Evolutionary conservation across 2,888 invertebrate species (phyloP).

Genomic region (Amitus sp.): DNA sequence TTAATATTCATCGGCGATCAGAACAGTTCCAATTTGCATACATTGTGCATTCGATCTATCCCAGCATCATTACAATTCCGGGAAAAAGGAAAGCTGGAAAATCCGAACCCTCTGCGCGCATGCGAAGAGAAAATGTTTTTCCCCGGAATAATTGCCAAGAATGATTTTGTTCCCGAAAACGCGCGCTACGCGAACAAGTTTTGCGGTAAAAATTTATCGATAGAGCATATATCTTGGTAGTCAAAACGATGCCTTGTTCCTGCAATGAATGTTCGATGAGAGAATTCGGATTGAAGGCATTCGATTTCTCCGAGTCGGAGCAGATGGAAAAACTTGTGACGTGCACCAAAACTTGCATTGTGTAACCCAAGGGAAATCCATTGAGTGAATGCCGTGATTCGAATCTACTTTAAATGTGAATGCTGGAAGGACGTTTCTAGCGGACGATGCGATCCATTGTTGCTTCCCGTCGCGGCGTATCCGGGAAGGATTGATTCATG

Average conservation of each 20-base stretch:
- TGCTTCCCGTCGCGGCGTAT: slow-evolving; percentile 21
- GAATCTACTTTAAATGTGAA: slow-evolving; percentile 23
- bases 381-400: slow-evolving; percentile 15
- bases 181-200: no score
- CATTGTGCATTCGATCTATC: not conserved
- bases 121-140: no score
- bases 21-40: slow-evolving; percentile 1
- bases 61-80: not conserved
- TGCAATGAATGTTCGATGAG: not conserved
- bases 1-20: slow-evolving; percentile 1
- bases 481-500: slow-evolving; percentile 9
- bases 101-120: not conserved
- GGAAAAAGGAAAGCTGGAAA: not conserved
- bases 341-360: slow-evolving; percentile 20
- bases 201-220: not conserved
- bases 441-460: slow-evolving; percentile 16
- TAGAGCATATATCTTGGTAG: not conserved
- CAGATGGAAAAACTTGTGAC: slow-evolving; percentile 27
- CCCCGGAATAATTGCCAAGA: no score
- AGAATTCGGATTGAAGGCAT: slow-evolving; percentile 3
- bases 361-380: slow-evolving; percentile 22
- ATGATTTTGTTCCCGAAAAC: no score
- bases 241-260: not conserved
- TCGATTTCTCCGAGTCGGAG: slow-evolving; percentile 11
- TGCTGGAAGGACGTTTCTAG: slow-evolving; percentile 19